Evolutionary conservation across 2,888 invertebrate species (phyloP), one percentile per base, ranked within the genome.

Genomic region (Biston betularia): DNA sequence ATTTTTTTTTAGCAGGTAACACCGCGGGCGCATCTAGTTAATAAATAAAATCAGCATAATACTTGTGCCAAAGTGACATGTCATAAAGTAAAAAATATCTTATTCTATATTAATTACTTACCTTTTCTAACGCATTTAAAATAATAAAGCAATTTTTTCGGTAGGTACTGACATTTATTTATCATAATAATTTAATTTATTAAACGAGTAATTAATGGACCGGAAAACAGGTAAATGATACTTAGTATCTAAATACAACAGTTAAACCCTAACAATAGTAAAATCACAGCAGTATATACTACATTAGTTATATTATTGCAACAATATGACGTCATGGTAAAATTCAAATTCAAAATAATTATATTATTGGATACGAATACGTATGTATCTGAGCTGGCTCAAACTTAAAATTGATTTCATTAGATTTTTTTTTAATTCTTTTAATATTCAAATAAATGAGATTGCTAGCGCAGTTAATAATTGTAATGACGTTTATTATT

Each of bases 271-370:
- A 70, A 54, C 50, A 66, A 70, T 65, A 70, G 66, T 64, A 53
- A 69, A 73, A 74, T 74, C 74, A 74, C 74, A 74, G 74, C 68
- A 68, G 63, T 65, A 73, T 70, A 68, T 63, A 71, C 74, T 71
- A 65, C 46, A 58, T 61, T 42, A 33, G 45, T 15, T 46, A 24
- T 49, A 54, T 49, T 58, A 61, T 54, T 64, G 57, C 46, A 68
- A 54, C 15, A 66, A 69, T 66, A 63, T 58, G 33, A 69, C 64
- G 61, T 63, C 57, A 62, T 12, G 15, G 33, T 9, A 50, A 24
- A 34, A 53, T 9, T 48, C 34, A 9, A 24, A 49, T 15, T 15
- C 49, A 15, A 11, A 50, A 42, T 10, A 46, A 46, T 33, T 15
- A 15, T 15, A 11, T 40, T 24, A 40, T 11, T 42, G 3, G 34